Evolutionary conservation across 2,113 vertebrate genomes (phyloP).

Genomic region (Montifringilla adamsi): DNA sequence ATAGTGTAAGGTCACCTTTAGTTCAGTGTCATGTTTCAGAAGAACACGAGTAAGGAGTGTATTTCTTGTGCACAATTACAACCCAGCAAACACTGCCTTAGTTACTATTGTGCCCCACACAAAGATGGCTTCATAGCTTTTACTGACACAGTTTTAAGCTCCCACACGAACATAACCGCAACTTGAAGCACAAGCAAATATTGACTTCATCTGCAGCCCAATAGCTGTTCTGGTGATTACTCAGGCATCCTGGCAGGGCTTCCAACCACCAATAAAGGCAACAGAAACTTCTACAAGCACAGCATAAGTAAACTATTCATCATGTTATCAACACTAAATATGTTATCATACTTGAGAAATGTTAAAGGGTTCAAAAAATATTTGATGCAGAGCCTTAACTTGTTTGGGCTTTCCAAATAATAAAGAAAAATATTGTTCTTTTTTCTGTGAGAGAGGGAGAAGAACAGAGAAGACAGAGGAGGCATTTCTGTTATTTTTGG

Average conservation of each 20-base stretch:
- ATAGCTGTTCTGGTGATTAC: not conserved
- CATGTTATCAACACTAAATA: not conserved
- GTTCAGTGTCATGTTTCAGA: not conserved
- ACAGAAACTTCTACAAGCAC: not conserved
- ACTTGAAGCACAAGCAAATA: conserved; percentile 9
- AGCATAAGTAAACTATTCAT: not conserved
- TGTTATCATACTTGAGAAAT: not conserved
- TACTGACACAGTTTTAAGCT: not conserved
- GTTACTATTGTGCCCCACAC: not conserved
- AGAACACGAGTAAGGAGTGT: not conserved
- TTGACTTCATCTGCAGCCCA: not conserved
- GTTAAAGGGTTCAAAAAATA: not conserved
- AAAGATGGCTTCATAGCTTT: not conserved
- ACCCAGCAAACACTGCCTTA: not conserved
- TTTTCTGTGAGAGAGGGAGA: not conserved
- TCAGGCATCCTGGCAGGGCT: not conserved
- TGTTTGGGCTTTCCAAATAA: not conserved
- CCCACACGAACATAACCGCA: not conserved
- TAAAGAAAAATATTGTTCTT: not conserved
- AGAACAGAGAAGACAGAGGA: not conserved
- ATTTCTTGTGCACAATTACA: not conserved
- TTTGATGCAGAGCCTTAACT: not conserved
- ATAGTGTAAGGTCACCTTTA: not conserved
- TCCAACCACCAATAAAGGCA: not conserved
- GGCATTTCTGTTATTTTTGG: not conserved